Percentiles rank a stretch among this genome's conserved stretches.
Conservation (phyloP, 1,140 invertebrate genomes). For the Araneus ventricosus region DNA sequence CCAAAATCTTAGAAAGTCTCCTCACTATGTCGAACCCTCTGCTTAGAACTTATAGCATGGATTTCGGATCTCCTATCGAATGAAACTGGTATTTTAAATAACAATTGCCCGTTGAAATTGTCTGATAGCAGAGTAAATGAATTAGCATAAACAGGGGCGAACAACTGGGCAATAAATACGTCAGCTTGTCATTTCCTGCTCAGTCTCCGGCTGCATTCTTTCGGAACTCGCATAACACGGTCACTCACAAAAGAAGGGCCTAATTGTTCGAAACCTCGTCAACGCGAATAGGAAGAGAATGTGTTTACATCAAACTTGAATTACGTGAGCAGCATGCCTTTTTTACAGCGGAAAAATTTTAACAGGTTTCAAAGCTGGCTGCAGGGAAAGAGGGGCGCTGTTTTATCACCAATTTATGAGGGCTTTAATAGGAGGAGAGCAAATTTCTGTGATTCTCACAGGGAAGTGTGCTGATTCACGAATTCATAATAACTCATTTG, state of each 20-base stretch:
- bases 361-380: conserved; percentile 47
- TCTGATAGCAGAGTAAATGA: background rate
- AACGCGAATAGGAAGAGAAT: conserved; percentile 60
- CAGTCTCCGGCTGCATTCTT: background rate
- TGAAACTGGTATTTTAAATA: background rate
- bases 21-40: background rate
- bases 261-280: conserved; percentile 69
- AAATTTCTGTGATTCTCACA: background rate
- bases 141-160: conserved; percentile 43
- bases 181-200: conserved; percentile 56
- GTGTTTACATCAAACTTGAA: conserved; percentile 62
- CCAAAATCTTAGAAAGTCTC: background rate
- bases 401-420: conserved; percentile 24
- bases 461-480: background rate
- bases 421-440: background rate
- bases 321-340: conserved; percentile 64
- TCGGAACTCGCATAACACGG: conserved; percentile 27
- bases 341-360: background rate
- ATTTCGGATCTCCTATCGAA: background rate
- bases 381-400: conserved; percentile 25
- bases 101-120: background rate
- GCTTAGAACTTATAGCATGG: background rate
- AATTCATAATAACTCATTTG: background rate
- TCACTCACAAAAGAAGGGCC: conserved; percentile 68
- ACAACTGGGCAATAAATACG: background rate